Percentiles rank a stretch among this genome's conserved stretches.
These are phyloP conservation scores for Oncorhynchus clarkii DNA, from an alignment of 2,113 vertebrate species.

Conservation along the genomic window DNA sequence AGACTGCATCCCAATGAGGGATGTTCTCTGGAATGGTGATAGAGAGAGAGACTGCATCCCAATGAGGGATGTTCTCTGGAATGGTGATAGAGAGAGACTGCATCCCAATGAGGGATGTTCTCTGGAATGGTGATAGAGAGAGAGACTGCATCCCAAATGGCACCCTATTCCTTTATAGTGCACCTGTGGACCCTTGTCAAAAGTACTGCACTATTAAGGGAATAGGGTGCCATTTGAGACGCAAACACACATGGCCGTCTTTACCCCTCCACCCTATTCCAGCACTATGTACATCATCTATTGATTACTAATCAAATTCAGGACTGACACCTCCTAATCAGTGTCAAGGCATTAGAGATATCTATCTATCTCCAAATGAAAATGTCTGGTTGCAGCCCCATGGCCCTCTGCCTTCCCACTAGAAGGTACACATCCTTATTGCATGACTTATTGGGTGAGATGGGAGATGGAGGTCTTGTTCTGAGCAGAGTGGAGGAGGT, in stretches of 20 bases:
- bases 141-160: too few relatives aligned
- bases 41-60: slow-evolving; percentile 15
- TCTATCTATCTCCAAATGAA: slow-evolving; percentile 67
- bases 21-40: slow-evolving; percentile 48
- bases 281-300: slow-evolving; percentile 53
- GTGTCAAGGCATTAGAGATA: slow-evolving; percentile 60
- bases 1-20: slow-evolving; percentile 17
- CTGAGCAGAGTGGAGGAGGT: too few relatives aligned
- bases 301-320: slow-evolving; percentile 67
- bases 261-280: slow-evolving; percentile 28
- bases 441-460: too few relatives aligned
- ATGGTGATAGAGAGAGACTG: slow-evolving; percentile 43
- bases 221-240: neutral
- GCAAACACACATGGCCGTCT: slow-evolving; percentile 44
- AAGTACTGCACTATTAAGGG: neutral
- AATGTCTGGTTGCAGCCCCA: slow-evolving; percentile 53
- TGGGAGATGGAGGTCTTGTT: too few relatives aligned
- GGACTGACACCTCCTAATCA: slow-evolving; percentile 69
- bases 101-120: slow-evolving; percentile 30
- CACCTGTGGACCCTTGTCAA: too few relatives aligned
- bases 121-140: slow-evolving; percentile 50
- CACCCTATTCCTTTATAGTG: too few relatives aligned
- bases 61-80: slow-evolving; percentile 39
- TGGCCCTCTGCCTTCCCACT: slow-evolving; percentile 19
- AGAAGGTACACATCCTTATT: too few relatives aligned